Evolutionary conservation across 2,888 invertebrate genomes (phyloP).

Genomic region (Liopterus haemorrhoidalis): DNA sequence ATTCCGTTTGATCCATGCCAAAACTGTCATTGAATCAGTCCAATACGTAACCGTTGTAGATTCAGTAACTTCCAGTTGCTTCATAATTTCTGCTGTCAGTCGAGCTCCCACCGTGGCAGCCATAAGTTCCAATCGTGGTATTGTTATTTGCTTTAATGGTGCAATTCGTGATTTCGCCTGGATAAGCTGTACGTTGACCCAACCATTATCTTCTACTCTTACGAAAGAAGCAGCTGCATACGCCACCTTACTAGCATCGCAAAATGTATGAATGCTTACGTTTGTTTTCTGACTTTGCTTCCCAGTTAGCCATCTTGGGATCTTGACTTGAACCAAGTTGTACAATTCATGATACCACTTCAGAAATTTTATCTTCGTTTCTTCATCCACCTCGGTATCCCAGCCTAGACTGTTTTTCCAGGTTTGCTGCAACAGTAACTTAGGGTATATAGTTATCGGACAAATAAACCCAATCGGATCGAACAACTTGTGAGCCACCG

Average conservation of each 20-base stretch:
- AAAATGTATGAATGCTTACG: slow-evolving; percentile 4
- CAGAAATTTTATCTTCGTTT: slow-evolving; percentile 25
- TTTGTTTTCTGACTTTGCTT: not conserved
- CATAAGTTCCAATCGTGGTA: slow-evolving; percentile 37
- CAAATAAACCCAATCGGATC: slow-evolving; percentile 31
- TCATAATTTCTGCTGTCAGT: slow-evolving; percentile 22
- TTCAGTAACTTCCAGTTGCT: slow-evolving; percentile 15
- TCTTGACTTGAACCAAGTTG: not conserved
- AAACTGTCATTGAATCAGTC: slow-evolving; percentile 33
- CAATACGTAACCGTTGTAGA: slow-evolving; percentile 25
- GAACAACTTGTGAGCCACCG: slow-evolving; percentile 27
- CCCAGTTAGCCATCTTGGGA: slow-evolving; percentile 6
- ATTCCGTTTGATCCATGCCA: slow-evolving; percentile 31
- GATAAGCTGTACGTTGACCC: slow-evolving; percentile 32
- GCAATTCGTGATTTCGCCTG: slow-evolving; percentile 35
- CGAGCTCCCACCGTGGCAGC: slow-evolving; percentile 34
- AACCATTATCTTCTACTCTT: not conserved
- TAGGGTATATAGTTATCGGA: slow-evolving; percentile 27
- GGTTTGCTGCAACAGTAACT: slow-evolving; percentile 29
- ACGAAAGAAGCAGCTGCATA: slow-evolving; percentile 9
- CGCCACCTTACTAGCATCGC: slow-evolving; percentile 3
- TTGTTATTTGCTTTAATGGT: slow-evolving; percentile 31
- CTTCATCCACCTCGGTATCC: slow-evolving; percentile 14
- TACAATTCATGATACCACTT: slow-evolving; percentile 19
- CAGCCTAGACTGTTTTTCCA: slow-evolving; percentile 23